Percentiles rank a stretch among this genome's conserved stretches.
Evolutionary conservation across 2,113 vertebrate species (phyloP).

Genomic region (Epinephelus fuscoguttatus): DNA sequence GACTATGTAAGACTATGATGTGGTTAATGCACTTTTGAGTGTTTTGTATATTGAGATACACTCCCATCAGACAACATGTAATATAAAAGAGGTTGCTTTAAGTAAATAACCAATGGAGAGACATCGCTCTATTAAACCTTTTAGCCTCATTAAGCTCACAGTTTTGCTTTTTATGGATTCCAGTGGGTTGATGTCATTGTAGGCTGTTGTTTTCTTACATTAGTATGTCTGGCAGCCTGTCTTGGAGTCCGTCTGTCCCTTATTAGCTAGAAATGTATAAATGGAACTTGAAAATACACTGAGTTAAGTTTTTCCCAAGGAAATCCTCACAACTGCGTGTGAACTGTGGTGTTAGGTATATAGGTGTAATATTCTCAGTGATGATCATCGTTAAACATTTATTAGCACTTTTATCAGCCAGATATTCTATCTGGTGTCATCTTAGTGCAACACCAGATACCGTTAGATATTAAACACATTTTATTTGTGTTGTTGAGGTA

Average conservation of each 20-base stretch:
- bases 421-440: neutral
- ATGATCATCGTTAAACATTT: neutral
- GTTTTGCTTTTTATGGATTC: conserved; percentile 22
- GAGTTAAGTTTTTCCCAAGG: neutral
- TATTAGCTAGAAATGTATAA: neutral
- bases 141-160: conserved; percentile 27
- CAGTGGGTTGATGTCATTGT: neutral
- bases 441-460: neutral
- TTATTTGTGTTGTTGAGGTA: conserved; percentile 12
- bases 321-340: neutral
- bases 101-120: neutral
- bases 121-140: neutral
- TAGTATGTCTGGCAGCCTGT: conserved; percentile 4
- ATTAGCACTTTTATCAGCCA: neutral
- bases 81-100: neutral
- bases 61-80: neutral
- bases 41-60: neutral
- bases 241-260: neutral
- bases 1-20: neutral
- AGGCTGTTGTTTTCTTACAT: neutral
- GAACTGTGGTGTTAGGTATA: neutral
- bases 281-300: neutral
- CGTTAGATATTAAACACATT: neutral
- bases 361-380: neutral
- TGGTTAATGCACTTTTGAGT: neutral